A percentile compares a stretch with the other conserved stretches of the same genome.
phyloP scores from a whole-genome alignment of 1,140 invertebrate species.

The Meloidogyne chitwoodi region DNA sequence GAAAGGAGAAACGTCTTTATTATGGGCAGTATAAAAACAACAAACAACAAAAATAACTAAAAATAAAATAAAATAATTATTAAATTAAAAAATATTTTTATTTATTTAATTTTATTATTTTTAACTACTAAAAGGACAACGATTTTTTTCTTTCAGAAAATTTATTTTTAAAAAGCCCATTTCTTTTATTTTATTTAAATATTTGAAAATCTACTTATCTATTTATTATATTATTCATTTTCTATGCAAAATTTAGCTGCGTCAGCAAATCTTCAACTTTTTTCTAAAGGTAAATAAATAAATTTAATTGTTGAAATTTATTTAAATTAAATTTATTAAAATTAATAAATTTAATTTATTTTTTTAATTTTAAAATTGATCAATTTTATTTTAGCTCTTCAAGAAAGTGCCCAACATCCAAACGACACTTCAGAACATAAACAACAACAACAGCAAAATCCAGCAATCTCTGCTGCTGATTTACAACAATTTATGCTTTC shows the following conservation, averaged over 20 bases:
- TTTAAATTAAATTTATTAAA: too few species aligned
- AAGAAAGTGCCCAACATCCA: neutral
- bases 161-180: neutral
- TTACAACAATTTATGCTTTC: conserved; percentile 12
- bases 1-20: too few species aligned
- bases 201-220: neutral
- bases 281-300: conserved; percentile 19
- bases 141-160: neutral
- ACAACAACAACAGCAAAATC: neutral
- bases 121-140: neutral
- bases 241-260: conserved; percentile 16
- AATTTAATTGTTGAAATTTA: too few species aligned
- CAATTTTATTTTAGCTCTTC: neutral
- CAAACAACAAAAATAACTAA: neutral
- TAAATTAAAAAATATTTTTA: neutral
- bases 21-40: neutral
- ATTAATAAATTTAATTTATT: too few species aligned
- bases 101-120: neutral
- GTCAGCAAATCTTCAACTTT: conserved; percentile 12
- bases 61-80: neutral
- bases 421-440: neutral
- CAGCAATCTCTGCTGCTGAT: conserved; percentile 9
- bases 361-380: neutral
- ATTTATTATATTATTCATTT: neutral
- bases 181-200: neutral